These are phyloP conservation scores for Heliocidaris erythrogramma DNA, from an alignment of 35 echinoderm and acorn worm genomes.

Conservation along the genomic window DNA sequence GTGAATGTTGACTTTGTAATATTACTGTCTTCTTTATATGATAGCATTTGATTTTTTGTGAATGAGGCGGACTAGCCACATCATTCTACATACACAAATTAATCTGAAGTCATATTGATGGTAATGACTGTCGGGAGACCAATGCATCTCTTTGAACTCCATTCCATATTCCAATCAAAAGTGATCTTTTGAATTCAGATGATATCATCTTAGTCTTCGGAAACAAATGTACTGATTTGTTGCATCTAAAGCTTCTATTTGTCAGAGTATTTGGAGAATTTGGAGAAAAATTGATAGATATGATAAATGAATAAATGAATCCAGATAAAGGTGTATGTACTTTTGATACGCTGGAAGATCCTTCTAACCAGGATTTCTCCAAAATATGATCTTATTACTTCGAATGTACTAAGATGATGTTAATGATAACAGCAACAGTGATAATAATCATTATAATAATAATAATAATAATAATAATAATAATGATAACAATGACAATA, in stretches of 20 bases:
- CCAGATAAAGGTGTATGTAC: not conserved
- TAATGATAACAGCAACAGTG: not conserved
- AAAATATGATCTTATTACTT: not conserved
- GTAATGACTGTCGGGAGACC: no score
- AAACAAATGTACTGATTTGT: not conserved
- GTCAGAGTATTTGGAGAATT: not conserved
- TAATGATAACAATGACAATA: no score
- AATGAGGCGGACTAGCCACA: no score
- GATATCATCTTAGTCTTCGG: not conserved
- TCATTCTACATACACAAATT: no score
- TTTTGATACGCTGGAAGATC: not conserved
- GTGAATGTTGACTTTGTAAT: no score
- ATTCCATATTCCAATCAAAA: not conserved
- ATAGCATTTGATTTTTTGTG: no score
- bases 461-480: no score
- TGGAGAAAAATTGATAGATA: not conserved
- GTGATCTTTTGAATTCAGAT: not conserved
- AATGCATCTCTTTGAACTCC: no score
- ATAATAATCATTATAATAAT: no score
- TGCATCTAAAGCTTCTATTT: not conserved
- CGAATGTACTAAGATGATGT: not conserved
- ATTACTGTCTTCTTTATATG: no score
- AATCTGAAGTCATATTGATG: no score
- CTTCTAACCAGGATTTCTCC: not conserved
- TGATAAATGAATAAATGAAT: not conserved